Conservation (phyloP, 2,113 vertebrate species). For the Dermatemys mawii region DNA sequence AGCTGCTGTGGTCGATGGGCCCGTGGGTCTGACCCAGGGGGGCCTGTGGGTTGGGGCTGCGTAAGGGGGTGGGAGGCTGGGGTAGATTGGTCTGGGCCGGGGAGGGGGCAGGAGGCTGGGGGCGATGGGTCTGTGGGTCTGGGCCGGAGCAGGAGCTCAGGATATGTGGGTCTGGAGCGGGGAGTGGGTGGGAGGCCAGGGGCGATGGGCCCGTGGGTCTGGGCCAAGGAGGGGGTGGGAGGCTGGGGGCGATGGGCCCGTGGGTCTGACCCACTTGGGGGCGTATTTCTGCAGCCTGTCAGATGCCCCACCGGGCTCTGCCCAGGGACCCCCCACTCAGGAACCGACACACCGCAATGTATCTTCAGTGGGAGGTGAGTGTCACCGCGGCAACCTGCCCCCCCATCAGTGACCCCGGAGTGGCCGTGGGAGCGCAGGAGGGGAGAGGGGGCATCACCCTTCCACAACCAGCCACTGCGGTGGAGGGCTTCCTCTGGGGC, state of each 20-base stretch:
- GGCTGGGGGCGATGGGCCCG: background rate
- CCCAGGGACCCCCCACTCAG: background rate
- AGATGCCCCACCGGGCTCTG: background rate
- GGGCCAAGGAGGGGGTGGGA: too few relatives aligned
- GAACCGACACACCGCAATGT: background rate
- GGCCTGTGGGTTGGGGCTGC: too few relatives aligned
- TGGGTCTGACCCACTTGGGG: background rate
- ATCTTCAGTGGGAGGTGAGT: background rate
- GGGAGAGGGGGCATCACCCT: too few relatives aligned
- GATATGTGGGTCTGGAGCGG: too few relatives aligned
- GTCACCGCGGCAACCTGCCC: too few relatives aligned
- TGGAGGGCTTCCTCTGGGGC: too few relatives aligned
- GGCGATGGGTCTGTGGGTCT: background rate
- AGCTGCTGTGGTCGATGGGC: background rate
- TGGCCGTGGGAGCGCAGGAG: too few relatives aligned
- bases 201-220: too few relatives aligned
- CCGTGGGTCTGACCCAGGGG: rapidly evolving
- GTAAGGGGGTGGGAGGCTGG: background rate
- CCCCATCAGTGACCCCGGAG: too few relatives aligned
- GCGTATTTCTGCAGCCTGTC: background rate
- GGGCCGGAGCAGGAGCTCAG: background rate
- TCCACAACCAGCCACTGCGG: too few relatives aligned
- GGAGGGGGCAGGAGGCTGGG: background rate
- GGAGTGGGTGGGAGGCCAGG: background rate
- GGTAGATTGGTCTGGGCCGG: background rate